Evolutionary conservation across 2,797 vertebrate species (phyloP).

Genomic region (Nyctalus aviator): DNA sequence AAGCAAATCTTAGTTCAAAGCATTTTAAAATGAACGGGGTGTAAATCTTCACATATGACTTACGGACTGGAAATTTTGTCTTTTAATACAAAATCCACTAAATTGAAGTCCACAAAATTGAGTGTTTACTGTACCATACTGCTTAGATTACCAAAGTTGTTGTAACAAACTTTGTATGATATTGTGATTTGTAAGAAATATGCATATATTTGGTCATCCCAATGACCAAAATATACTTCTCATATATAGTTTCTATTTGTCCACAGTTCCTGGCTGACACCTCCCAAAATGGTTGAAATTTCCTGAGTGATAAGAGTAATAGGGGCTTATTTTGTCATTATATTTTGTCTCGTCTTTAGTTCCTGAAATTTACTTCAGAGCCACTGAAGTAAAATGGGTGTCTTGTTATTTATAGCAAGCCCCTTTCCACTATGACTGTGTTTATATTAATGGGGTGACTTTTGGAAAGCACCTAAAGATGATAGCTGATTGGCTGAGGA

Average conservation of each 20-base stretch:
- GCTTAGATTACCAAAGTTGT: not conserved
- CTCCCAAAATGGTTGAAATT: not conserved
- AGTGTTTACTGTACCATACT: not conserved
- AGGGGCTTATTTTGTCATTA: not conserved
- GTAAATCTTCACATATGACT: not conserved
- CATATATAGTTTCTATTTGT: not conserved
- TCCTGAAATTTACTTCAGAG: not conserved
- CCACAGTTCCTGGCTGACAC: not conserved
- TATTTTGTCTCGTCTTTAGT: constrained; percentile 1
- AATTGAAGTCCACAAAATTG: not conserved
- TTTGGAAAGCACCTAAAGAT: not conserved
- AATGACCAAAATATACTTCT: not conserved
- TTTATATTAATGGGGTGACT: not conserved
- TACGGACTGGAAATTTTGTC: not conserved
- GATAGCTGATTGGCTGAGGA: not conserved
- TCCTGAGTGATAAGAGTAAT: not conserved
- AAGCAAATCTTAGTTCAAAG: not conserved
- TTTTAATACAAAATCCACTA: not conserved
- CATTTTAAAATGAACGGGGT: not conserved
- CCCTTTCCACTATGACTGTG: not conserved
- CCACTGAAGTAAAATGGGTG: not conserved
- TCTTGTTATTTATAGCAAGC: not conserved
- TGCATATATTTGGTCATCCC: not conserved
- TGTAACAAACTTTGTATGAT: not conserved
- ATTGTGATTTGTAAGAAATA: not conserved